These are phyloP conservation scores for Pocillopora meandrina DNA, from an alignment of 92 coral and sea anemone genomes.

Conservation along the genomic window DNA sequence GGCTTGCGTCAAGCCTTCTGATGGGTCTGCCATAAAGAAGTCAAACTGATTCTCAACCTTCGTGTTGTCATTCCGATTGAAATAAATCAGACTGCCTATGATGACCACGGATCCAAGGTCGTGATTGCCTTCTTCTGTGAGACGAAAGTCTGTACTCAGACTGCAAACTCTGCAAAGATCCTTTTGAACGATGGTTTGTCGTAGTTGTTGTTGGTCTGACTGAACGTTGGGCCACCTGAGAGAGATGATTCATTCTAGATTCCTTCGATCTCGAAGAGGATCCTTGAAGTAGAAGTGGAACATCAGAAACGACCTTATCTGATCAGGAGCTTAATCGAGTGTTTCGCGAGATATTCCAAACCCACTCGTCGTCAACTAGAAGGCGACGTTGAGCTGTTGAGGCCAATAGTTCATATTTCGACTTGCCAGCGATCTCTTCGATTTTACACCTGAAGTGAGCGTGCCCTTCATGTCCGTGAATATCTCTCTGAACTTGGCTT, in stretches of 20 bases:
- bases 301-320: not conserved
- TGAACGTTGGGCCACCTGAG: too few relatives aligned
- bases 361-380: slow-evolving; percentile 28
- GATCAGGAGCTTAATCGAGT: not conserved
- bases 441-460: not conserved
- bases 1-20: slow-evolving; percentile 30
- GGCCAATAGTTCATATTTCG: slow-evolving; percentile 37
- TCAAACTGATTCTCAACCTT: slow-evolving; percentile 16
- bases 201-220: too few relatives aligned
- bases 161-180: too few relatives aligned
- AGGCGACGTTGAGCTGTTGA: slow-evolving; percentile 18
- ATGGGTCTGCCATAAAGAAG: not conserved
- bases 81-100: slow-evolving; percentile 13
- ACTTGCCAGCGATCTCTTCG: slow-evolving; percentile 23
- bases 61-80: slow-evolving; percentile 15
- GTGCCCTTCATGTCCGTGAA: too few relatives aligned
- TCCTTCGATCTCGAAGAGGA: too few relatives aligned
- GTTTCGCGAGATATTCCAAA: not conserved
- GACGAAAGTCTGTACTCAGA: not conserved
- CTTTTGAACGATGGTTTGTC: too few relatives aligned
- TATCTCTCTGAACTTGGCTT: too few relatives aligned
- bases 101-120: not conserved
- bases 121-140: slow-evolving; percentile 51
- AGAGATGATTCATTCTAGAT: too few relatives aligned
- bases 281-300: not conserved